Percentiles rank a stretch among this genome's conserved stretches.
These are phyloP conservation scores for Macaria liturata DNA, from an alignment of 2,888 invertebrate genomes.

Conservation along the genomic window DNA sequence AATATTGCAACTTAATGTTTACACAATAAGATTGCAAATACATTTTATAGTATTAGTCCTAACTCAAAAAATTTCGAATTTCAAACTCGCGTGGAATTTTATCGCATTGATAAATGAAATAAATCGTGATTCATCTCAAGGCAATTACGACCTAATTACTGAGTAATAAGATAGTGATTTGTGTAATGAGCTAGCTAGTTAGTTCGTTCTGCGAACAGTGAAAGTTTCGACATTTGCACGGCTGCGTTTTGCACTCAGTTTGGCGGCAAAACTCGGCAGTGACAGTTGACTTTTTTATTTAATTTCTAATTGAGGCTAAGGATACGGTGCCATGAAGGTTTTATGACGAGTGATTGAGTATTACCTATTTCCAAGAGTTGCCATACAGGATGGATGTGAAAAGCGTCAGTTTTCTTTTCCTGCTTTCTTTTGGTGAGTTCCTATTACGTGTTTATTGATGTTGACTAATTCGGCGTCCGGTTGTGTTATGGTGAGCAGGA, in stretches of 20 bases:
- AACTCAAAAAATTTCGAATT: slow-evolving; percentile 45
- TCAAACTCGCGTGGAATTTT: slow-evolving; percentile 41
- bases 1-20: slow-evolving; percentile 17
- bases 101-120: slow-evolving; percentile 20
- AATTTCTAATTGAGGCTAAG: slow-evolving; percentile 32
- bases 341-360: slow-evolving; percentile 20
- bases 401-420: slow-evolving; percentile 38
- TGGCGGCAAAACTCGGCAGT: slow-evolving; percentile 63
- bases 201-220: slow-evolving; percentile 39
- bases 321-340: slow-evolving; percentile 31
- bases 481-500: slow-evolving; percentile 1
- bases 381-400: slow-evolving; percentile 41
- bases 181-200: slow-evolving; percentile 36
- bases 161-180: slow-evolving; percentile 36
- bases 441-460: slow-evolving; percentile 21
- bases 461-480: slow-evolving; percentile 14
- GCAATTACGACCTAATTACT: slow-evolving; percentile 33
- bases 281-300: slow-evolving; percentile 47
- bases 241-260: slow-evolving; percentile 60
- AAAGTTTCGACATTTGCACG: slow-evolving; percentile 44
- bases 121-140: slow-evolving; percentile 37
- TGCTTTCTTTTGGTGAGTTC: slow-evolving; percentile 56
- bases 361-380: slow-evolving; percentile 11
- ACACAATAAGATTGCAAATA: slow-evolving; percentile 27
- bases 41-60: slow-evolving; percentile 34